Conservation (phyloP, 1,140 invertebrate genomes). For the Atopsyche davidsoni region DNA sequence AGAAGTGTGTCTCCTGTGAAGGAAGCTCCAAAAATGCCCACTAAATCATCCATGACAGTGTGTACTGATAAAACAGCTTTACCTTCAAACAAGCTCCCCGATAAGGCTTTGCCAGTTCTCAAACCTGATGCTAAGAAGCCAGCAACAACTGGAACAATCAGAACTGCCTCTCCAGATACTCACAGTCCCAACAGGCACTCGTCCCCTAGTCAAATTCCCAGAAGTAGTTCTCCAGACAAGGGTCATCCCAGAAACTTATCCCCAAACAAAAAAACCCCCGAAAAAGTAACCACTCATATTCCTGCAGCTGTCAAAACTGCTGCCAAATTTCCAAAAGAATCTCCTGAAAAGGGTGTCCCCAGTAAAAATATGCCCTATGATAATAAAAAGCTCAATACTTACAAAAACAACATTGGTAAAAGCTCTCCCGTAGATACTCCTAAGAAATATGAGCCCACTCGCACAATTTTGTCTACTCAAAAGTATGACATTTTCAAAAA, state of each 20-base stretch:
- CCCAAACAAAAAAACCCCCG: conserved; percentile 12
- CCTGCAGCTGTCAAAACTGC: conserved; percentile 11
- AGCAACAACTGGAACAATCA: conserved; percentile 6
- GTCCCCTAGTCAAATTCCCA: no score
- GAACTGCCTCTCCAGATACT: conserved; percentile 2
- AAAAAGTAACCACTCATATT: conserved; percentile 20
- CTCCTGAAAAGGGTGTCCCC: conserved; percentile 16
- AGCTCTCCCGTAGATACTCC: conserved; percentile 2
- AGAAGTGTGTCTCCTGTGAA: no score
- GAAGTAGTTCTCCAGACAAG: conserved; percentile 3
- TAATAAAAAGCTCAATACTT: conserved; percentile 12
- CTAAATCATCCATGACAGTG: neutral
- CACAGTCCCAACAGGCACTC: conserved; percentile 1
- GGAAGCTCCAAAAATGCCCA: no score
- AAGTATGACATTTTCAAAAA: conserved; percentile 30
- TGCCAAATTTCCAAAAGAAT: conserved; percentile 35
- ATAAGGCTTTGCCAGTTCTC: no score
- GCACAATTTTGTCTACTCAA: conserved; percentile 24
- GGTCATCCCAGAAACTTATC: neutral
- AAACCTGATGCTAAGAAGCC: no score
- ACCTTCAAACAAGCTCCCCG: conserved; percentile 1
- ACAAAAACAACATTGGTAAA: conserved; percentile 14
- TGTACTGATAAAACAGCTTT: neutral
- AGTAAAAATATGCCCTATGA: neutral
- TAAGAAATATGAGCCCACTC: conserved; percentile 25